Conservation (phyloP, 2,113 vertebrate species). For the Salvelinus namaycush region DNA sequence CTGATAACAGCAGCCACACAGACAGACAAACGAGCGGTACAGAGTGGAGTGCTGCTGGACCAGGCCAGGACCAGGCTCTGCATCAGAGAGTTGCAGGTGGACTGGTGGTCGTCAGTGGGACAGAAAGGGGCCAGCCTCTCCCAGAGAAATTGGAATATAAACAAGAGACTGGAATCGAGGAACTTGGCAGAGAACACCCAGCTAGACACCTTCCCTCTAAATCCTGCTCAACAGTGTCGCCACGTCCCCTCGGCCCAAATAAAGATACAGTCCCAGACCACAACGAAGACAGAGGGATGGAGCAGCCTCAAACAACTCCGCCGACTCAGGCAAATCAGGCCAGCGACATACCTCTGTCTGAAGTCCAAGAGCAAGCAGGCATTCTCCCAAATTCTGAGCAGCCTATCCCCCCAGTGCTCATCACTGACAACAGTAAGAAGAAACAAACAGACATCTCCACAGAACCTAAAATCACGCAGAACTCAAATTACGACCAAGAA, state of each 20-base stretch:
- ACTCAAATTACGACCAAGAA: slow-evolving; percentile 31
- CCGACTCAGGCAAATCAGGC: slow-evolving; percentile 40
- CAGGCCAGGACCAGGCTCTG: slow-evolving; percentile 35
- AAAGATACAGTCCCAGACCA: slow-evolving; percentile 44
- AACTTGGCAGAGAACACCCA: slow-evolving; percentile 52
- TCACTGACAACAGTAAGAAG: slow-evolving; percentile 43
- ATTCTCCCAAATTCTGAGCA: slow-evolving; percentile 47
- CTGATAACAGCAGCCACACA: slow-evolving; percentile 54
- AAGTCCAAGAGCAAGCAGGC: slow-evolving; percentile 34
- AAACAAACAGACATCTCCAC: slow-evolving; percentile 50
- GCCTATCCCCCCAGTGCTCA: not conserved
- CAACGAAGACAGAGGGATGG: slow-evolving; percentile 28
- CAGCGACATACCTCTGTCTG: slow-evolving; percentile 42
- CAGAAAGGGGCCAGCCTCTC: slow-evolving; percentile 45
- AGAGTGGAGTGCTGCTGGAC: slow-evolving; percentile 21
- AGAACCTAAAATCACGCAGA: slow-evolving; percentile 33
- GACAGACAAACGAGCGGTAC: slow-evolving; percentile 46
- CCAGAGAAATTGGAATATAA: slow-evolving; percentile 61
- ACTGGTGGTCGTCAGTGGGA: slow-evolving; percentile 39
- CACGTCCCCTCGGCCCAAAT: slow-evolving; percentile 37
- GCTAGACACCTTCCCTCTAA: slow-evolving; percentile 49
- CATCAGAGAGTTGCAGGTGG: slow-evolving; percentile 38
- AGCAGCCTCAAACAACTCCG: slow-evolving; percentile 31
- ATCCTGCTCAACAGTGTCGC: slow-evolving; percentile 47
- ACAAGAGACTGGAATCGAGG: slow-evolving; percentile 56